Evolutionary conservation across 2,797 vertebrate species (phyloP).

Genomic region (Sebastes miniatus): DNA sequence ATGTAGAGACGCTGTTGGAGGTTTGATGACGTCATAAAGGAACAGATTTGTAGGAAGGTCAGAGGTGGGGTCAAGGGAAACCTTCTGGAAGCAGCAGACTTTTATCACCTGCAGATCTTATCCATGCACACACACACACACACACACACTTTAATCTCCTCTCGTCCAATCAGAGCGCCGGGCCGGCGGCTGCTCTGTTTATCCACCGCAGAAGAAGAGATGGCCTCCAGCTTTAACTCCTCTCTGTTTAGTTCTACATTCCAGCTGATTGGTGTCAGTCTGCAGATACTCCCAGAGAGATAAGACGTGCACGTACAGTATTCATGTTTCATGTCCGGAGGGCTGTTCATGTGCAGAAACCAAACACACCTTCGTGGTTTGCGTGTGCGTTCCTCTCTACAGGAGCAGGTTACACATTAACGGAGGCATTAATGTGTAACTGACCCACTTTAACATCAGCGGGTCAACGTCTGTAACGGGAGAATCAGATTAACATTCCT

Average conservation of each 20-base stretch:
- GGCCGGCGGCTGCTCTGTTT: slow-evolving; percentile 28
- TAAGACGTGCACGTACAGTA: background rate
- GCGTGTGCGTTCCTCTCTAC: background rate
- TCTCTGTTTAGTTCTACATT: background rate
- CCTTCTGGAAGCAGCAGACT: background rate
- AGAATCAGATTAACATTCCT: background rate
- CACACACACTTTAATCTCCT: slow-evolving; percentile 34
- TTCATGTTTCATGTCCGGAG: background rate
- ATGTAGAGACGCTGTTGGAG: no score
- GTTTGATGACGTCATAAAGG: no score
- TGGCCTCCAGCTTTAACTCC: background rate
- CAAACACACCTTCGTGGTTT: background rate
- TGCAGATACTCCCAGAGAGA: background rate
- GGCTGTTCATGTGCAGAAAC: background rate
- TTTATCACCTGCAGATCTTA: slow-evolving; percentile 11
- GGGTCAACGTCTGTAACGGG: no score
- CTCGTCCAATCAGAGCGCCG: slow-evolving; percentile 35
- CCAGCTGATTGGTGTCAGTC: background rate
- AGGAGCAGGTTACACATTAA: background rate
- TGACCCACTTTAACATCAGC: background rate
- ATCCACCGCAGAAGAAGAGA: slow-evolving; percentile 51
- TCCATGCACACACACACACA: background rate
- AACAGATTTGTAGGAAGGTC: background rate
- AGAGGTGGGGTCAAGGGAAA: background rate
- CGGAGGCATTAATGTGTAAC: background rate